Conservation (phyloP, 2,888 invertebrate genomes). For the Dendrolimus houi region DNA sequence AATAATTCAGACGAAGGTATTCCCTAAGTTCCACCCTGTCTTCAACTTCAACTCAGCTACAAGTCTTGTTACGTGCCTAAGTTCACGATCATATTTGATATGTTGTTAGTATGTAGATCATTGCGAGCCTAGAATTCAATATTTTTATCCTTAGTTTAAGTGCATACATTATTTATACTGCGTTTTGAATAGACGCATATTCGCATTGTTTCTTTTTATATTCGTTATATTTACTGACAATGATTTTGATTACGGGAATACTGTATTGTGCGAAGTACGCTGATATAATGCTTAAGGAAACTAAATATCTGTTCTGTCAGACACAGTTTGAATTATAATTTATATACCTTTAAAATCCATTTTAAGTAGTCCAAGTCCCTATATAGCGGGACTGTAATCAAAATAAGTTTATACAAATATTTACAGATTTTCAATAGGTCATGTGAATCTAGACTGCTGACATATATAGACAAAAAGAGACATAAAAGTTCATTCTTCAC, state of each 20-base stretch:
- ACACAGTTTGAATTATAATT: no score
- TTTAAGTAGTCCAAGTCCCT: no score
- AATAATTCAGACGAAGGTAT: no score
- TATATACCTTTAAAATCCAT: no score
- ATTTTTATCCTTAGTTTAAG: slow-evolving; percentile 32
- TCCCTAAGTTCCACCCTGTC: not conserved
- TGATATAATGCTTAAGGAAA: no score
- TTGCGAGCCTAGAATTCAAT: slow-evolving; percentile 32
- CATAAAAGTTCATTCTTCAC: no score
- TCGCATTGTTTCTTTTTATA: slow-evolving; percentile 9
- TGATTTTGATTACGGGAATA: not conserved
- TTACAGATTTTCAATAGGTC: no score
- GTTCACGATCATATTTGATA: slow-evolving; percentile 48
- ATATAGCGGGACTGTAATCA: no score
- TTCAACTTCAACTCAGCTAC: slow-evolving; percentile 1
- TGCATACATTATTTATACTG: slow-evolving; percentile 22
- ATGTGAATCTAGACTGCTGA: no score
- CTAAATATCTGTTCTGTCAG: no score
- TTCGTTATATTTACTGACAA: not conserved
- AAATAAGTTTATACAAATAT: no score
- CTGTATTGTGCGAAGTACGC: not conserved
- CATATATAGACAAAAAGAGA: no score
- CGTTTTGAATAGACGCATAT: slow-evolving; percentile 10
- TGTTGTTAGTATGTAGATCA: slow-evolving; percentile 43
- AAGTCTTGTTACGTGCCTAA: slow-evolving; percentile 33